Percentiles rank a stretch among this genome's conserved stretches.
These are phyloP conservation scores for Idaea aversata DNA, from an alignment of 2,888 invertebrate genomes.

Conservation along the genomic window DNA sequence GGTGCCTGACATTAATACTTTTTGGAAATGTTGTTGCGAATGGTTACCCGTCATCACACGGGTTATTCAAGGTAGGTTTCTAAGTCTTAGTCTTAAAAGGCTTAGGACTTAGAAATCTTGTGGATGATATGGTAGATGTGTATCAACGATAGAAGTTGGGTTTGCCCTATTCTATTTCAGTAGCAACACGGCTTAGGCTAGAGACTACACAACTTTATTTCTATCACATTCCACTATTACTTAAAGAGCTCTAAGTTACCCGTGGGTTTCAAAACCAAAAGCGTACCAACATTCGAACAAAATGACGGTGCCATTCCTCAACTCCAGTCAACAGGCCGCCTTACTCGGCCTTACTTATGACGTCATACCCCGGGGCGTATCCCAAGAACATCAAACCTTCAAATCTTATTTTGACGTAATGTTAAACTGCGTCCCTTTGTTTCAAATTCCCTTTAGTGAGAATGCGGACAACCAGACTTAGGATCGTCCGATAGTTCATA, in stretches of 20 bases:
- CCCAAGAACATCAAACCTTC: conserved; percentile 10
- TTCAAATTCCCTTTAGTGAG: conserved; percentile 13
- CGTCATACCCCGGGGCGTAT: neutral
- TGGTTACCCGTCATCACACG: too few species aligned
- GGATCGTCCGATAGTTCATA: neutral
- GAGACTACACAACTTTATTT: too few species aligned
- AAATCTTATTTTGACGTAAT: conserved; percentile 17
- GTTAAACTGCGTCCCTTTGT: conserved; percentile 17
- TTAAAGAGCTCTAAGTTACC: neutral
- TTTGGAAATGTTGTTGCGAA: too few species aligned
- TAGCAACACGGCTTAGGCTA: too few species aligned
- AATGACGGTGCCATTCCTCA: neutral
- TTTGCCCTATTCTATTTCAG: too few species aligned
- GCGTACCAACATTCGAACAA: neutral
- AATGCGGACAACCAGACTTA: neutral
- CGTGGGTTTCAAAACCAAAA: neutral
- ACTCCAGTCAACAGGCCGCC: neutral
- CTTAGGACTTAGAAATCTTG: too few species aligned
- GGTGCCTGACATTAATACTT: conserved; percentile 2
- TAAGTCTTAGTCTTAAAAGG: too few species aligned
- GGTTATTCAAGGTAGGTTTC: too few species aligned
- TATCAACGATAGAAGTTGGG: too few species aligned
- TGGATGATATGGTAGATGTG: too few species aligned
- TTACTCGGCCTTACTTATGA: neutral
- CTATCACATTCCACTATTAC: neutral